Evolutionary conservation across 2,888 invertebrate genomes (phyloP).

Genomic region (Cloeon dipterum): DNA sequence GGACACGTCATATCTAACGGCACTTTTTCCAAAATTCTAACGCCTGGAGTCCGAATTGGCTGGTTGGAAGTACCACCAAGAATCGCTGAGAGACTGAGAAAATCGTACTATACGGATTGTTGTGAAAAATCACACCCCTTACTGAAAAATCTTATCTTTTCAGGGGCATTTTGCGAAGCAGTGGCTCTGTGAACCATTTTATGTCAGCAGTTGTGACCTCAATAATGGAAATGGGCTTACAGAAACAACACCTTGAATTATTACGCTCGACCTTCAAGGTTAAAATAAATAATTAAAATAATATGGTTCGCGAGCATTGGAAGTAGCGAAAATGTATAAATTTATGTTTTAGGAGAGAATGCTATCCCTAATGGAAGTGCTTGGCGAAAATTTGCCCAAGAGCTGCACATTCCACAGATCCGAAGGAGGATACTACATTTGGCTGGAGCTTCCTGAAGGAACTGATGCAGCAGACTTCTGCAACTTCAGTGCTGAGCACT

Average conservation of each 20-base stretch:
- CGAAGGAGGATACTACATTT: conserved; percentile 34
- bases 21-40: conserved; percentile 37
- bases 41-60: conserved; percentile 35
- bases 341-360: conserved; percentile 19
- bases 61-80: conserved; percentile 33
- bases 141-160: too few relatives aligned
- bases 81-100: conserved; percentile 17
- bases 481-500: conserved; percentile 18
- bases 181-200: conserved; percentile 35
- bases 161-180: conserved; percentile 27
- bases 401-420: conserved; percentile 20
- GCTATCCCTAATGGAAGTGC: conserved; percentile 17
- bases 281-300: conserved; percentile 2
- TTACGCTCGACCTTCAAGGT: conserved; percentile 18
- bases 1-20: conserved; percentile 36
- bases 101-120: conserved; percentile 14
- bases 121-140: too few relatives aligned
- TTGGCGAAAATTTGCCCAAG: conserved; percentile 20
- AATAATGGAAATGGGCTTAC: conserved; percentile 24
- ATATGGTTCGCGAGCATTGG: neutral
- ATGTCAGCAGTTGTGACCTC: conserved; percentile 26
- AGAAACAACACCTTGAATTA: conserved; percentile 21
- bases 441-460: conserved; percentile 25
- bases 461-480: conserved; percentile 19
- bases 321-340: neutral